phyloP scores from a whole-genome alignment of 2,888 invertebrate species.

The Tricholauxania praeusta region DNA sequence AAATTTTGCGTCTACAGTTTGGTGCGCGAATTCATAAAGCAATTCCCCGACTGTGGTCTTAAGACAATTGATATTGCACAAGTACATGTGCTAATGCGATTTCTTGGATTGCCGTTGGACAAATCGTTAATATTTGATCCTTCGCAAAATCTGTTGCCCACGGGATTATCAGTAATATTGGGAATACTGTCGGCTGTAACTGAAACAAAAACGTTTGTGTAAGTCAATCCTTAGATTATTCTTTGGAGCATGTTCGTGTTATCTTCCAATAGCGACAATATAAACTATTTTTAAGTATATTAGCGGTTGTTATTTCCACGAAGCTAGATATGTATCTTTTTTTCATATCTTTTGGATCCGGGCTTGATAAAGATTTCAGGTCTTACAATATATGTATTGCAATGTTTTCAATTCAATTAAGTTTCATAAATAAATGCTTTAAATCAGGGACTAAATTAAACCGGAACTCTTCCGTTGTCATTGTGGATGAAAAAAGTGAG shows the following conservation, averaged over 20 bases:
- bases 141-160: conserved; percentile 45
- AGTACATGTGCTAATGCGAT: conserved; percentile 58
- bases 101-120: conserved; percentile 57
- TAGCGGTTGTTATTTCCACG: neutral
- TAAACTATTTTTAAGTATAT: no score
- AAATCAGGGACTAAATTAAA: no score
- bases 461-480: no score
- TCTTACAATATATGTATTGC: no score
- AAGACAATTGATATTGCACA: conserved; percentile 58
- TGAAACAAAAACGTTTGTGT: conserved; percentile 56
- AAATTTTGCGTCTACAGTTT: conserved; percentile 57
- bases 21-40: conserved; percentile 51
- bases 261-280: neutral
- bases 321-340: conserved; percentile 3
- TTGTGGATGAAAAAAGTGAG: no score
- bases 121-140: conserved; percentile 53
- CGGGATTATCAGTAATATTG: conserved; percentile 55
- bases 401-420: no score
- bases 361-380: no score
- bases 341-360: neutral
- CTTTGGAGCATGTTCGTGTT: conserved; percentile 20
- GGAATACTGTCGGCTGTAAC: conserved; percentile 61
- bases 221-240: conserved; percentile 44
- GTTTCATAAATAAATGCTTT: no score
- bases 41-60: conserved; percentile 29